A percentile compares a stretch with the other conserved stretches of the same genome.
Evolutionary conservation across 2,113 vertebrate species (phyloP).

Genomic region (Toxotes chatareus): DNA sequence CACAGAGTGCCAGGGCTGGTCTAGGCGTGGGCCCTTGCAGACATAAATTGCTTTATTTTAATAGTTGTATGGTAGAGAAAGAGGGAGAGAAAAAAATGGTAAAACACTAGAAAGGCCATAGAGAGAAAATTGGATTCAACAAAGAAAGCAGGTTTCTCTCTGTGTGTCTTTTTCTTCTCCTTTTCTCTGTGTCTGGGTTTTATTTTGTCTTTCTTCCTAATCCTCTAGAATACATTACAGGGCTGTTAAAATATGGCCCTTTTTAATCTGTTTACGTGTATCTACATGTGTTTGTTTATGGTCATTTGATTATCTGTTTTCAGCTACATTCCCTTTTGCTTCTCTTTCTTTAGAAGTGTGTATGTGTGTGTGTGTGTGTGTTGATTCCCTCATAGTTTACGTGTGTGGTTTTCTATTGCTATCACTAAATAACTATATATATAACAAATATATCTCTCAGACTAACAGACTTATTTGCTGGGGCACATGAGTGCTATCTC

Average conservation of each 20-base stretch:
- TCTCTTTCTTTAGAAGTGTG: neutral
- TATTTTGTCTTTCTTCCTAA: conserved; percentile 18
- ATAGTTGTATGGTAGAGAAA: conserved; percentile 76
- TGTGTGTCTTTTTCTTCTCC: neutral
- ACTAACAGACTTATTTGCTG: conserved; percentile 13
- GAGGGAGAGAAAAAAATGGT: conserved; percentile 46
- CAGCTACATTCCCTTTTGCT: conserved; percentile 18
- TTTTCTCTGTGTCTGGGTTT: neutral
- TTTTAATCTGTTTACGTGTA: conserved; percentile 49
- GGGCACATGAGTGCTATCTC: conserved; percentile 30
- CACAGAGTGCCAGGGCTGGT: conserved; percentile 73
- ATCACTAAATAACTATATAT: conserved; percentile 61
- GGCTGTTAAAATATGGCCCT: conserved; percentile 18
- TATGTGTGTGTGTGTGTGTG: neutral
- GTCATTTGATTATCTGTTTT: conserved; percentile 34
- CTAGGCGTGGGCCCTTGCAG: conserved; percentile 82
- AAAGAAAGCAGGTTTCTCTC: conserved; percentile 20
- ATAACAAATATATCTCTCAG: conserved; percentile 37
- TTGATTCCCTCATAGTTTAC: neutral
- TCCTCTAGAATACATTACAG: conserved; percentile 35
- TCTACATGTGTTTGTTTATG: conserved; percentile 50
- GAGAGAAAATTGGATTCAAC: conserved; percentile 59
- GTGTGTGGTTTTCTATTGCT: conserved; percentile 39
- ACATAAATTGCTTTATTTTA: conserved; percentile 84
- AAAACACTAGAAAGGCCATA: conserved; percentile 59